Evolutionary conservation across 2,113 vertebrate genomes (phyloP), one percentile per base, ranked within the genome.

Genomic region (Hemibagrus wyckioides): DNA sequence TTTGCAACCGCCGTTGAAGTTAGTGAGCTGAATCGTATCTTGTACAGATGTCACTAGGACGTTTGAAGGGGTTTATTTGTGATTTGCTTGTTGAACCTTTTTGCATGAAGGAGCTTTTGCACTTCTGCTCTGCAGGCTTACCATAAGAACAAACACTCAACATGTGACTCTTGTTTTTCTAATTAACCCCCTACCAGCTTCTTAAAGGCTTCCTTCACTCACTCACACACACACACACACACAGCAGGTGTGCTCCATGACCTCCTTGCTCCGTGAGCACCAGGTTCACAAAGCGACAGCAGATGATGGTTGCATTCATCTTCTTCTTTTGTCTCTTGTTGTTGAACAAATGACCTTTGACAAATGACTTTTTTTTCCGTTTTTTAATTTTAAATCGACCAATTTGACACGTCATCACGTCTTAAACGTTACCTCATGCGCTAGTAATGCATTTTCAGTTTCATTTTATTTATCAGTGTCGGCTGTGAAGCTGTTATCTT

Each of bases 231-330:
- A 33, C 33, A 65, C 8, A n/a, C 33, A 50, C 57, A 67, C 61
- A 63, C 48, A 59, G 56, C 86, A 89, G 87, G 87, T 90, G 87
- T 82, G 87, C 65, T 30, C 65, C 71, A 10, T 80, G 82, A 88
- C 85, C 71, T 89, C 61, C 52, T 67, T 88, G 57, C 41, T 54
- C 59, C 13, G 11, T 48, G 17, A 54, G 50, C 65, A 33, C 36
- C 25, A 17, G 79, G 77, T 61, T 57, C 14, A 57, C 33, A 6
- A 59, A 69, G 21, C n/a, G 19, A 21, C 15, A 19, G 21, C 1
- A 33, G 56, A 75, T 57, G 44, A 79, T 59, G 28, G 65, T 75
- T 33, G 81, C 36, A 9, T 23, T 76, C n/a, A 56, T 83, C n/a
- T n/a, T n/a, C n/a, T n/a, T n/a, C n/a, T n/a, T 79, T 79, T 30